Base-by-base conservation (phyloP, 2,888 invertebrate species). In the Spilosoma lubricipeda region DNA sequence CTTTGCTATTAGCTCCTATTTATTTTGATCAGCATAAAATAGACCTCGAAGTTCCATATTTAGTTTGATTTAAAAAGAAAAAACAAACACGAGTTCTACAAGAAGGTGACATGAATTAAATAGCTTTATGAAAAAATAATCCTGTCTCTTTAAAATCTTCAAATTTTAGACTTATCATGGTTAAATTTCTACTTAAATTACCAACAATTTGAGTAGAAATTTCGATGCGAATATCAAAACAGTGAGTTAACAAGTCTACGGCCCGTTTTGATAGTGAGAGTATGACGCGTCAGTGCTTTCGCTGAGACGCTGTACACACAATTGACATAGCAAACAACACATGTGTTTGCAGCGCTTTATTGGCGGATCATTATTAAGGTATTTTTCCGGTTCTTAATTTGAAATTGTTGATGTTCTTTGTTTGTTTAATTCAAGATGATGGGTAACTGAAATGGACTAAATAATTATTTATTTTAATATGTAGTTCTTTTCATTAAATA, bases 261-360 rank as follows among this genome's bases (percentile, higher is more conserved):
- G 78, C 86, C 85, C 75, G 78, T 82, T 74, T 80, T 64, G 86
- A 87, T 76, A 86, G 87, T 86, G 86, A 87, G 87, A 87, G 87
- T 86, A 75, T 78, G 65, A 74, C 72, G 76, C 71, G 77, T 63
- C 74, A 71, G 76, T 83, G 80, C 86, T 86, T 82, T 83, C 81
- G 82, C 82, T 77, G 64, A 73, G 77, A 79, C 80, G 67, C 64
- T 70, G 71, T 69, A 82, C 79, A 15, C n/a, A 69, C 1, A 36
- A 66, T 66, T 9, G 23, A 23, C n/a, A 66, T 66, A 39, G 23
- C n/a, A 66, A 39, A 39, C 39, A 66, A 66, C 36, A 66, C 36
- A 23, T 39, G n/a, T 36, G 65, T 36, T 36, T 23, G 27, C 71
- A 30, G 18, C 63, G 18, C 30, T 63, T 63, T 27, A 63, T 63